phyloP scores from a whole-genome alignment of 2,888 invertebrate species.

The Plusia festucae region DNA sequence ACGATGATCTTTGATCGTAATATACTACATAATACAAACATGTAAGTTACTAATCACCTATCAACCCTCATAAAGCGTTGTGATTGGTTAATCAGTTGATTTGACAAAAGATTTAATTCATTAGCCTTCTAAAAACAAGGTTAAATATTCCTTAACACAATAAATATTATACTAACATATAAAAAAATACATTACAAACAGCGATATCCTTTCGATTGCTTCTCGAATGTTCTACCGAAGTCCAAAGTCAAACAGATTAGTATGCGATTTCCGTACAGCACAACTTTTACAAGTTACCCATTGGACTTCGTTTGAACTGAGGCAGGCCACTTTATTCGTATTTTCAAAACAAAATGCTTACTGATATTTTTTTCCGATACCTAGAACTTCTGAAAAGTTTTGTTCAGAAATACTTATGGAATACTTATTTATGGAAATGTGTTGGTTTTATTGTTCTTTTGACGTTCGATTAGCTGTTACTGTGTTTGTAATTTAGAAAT shows the following conservation, averaged over 20 bases:
- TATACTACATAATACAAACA: too few species aligned
- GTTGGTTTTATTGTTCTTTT: background rate
- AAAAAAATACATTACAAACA: background rate
- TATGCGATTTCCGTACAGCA: conserved; percentile 15
- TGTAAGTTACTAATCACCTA: too few species aligned
- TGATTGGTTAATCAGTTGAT: too few species aligned
- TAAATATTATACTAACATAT: too few species aligned
- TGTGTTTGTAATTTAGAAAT: background rate
- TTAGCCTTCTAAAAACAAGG: too few species aligned
- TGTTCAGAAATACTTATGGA: conserved; percentile 9
- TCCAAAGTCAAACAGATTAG: conserved; percentile 11
- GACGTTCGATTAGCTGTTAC: background rate
- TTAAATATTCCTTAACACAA: too few species aligned
- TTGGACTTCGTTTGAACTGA: conserved; percentile 8
- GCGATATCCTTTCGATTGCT: conserved; percentile 1
- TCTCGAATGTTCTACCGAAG: background rate
- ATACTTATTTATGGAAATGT: background rate
- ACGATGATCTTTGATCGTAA: too few species aligned
- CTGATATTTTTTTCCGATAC: conserved; percentile 37
- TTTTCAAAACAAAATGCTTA: conserved; percentile 24
- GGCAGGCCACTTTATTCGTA: conserved; percentile 14
- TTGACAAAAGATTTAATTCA: too few species aligned
- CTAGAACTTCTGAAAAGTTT: conserved; percentile 34
- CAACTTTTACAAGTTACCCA: conserved; percentile 17
- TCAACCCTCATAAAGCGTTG: too few species aligned